Percentiles rank a stretch among this genome's conserved stretches.
Evolutionary conservation across 30 jellyfish, hydroid and myxozoan genomes (phyloP).

Genomic region (Phacellophora camtschatica): DNA sequence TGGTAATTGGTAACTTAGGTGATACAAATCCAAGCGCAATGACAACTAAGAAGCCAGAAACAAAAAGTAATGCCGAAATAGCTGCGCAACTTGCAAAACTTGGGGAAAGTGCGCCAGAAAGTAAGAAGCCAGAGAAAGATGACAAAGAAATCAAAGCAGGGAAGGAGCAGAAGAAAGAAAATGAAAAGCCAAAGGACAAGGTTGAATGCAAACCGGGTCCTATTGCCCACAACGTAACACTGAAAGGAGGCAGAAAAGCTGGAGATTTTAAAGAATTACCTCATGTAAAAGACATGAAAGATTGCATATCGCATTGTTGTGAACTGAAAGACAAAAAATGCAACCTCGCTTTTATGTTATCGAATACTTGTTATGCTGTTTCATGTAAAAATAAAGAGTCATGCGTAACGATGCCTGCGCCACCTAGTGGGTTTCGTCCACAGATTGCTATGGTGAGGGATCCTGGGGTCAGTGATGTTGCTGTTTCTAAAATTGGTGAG

Average conservation of each 20-base stretch:
- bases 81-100: conserved; percentile 41
- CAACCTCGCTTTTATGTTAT: conserved; percentile 92
- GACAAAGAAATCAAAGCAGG: conserved; percentile 31
- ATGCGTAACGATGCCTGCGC: conserved; percentile 87
- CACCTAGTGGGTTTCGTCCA: conserved; percentile 93
- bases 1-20: conserved; percentile 60
- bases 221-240: conserved; percentile 74
- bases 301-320: conserved; percentile 83
- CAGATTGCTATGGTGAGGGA: conserved; percentile 82
- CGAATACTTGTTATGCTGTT: conserved; percentile 85
- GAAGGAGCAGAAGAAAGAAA: conserved; percentile 5
- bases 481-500: conserved; percentile 5
- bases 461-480: not conserved
- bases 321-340: conserved; percentile 81
- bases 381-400: conserved; percentile 76
- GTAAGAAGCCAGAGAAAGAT: not conserved
- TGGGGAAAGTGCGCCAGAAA: conserved; percentile 23
- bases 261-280: conserved; percentile 87
- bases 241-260: conserved; percentile 94
- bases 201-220: conserved; percentile 67
- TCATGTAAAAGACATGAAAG: conserved; percentile 67
- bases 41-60: conserved; percentile 21
- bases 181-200: not conserved
- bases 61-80: not conserved
- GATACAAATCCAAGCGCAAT: conserved; percentile 32